Evolutionary conservation across 2,888 invertebrate species (phyloP).

Genomic region (Agapostemon virescens): DNA sequence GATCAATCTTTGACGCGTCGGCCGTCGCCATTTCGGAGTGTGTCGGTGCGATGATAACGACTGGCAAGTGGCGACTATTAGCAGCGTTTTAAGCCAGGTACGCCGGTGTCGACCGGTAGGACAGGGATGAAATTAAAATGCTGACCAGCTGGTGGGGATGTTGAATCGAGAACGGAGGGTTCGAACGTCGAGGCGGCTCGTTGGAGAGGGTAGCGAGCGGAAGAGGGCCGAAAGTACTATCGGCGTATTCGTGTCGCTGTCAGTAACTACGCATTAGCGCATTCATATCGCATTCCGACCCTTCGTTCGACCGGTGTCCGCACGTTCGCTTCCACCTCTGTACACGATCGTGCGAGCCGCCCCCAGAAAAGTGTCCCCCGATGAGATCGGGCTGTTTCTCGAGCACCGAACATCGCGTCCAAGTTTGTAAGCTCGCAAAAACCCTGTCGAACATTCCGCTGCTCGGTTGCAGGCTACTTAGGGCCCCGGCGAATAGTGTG

Average conservation of each 20-base stretch:
- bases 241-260: conserved; percentile 73
- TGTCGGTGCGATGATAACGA: conserved; percentile 61
- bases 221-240: conserved; percentile 63
- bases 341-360: conserved; percentile 21
- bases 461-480: not conserved
- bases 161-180: conserved; percentile 15
- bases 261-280: conserved; percentile 74
- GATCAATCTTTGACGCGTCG: conserved; percentile 62
- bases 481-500: conserved; percentile 42
- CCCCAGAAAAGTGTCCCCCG: conserved; percentile 27
- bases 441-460: conserved; percentile 12
- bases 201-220: conserved; percentile 20
- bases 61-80: conserved; percentile 63
- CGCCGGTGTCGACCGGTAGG: conserved; percentile 37
- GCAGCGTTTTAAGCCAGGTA: conserved; percentile 57
- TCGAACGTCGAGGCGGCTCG: conserved; percentile 39
- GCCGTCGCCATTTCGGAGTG: conserved; percentile 55
- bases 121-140: conserved; percentile 54
- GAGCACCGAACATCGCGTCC: conserved; percentile 23
- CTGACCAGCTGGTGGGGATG: conserved; percentile 6
- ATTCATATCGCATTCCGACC: conserved; percentile 75
- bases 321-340: conserved; percentile 46
- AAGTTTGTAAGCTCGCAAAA: conserved; percentile 23
- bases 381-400: conserved; percentile 19
- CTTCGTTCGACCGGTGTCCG: conserved; percentile 59